Evolutionary conservation across 64 coral and sea anemone species (phyloP).

Genomic region (Trachythela sp.): DNA sequence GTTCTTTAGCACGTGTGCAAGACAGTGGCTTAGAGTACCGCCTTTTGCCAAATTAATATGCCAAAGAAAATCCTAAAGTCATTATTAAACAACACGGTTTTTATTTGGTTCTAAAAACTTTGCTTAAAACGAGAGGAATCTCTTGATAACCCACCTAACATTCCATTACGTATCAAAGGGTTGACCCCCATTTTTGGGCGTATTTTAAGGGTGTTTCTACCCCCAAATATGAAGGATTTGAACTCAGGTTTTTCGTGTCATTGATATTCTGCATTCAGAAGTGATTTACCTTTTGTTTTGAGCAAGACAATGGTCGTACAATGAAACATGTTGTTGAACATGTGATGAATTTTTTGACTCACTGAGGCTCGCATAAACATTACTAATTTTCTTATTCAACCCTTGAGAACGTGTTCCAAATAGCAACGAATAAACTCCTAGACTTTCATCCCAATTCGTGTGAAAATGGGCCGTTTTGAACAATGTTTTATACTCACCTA

Average conservation of each 20-base stretch:
- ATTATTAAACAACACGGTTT: neutral
- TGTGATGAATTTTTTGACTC: neutral
- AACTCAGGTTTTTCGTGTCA: neutral
- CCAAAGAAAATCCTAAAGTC: neutral
- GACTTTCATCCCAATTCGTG: neutral
- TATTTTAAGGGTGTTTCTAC: neutral
- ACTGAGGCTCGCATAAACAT: neutral
- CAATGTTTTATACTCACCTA: neutral
- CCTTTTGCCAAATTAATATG: neutral
- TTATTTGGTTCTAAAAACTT: neutral
- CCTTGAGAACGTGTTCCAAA: neutral
- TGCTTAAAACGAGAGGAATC: neutral
- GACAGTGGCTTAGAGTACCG: neutral
- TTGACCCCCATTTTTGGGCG: neutral
- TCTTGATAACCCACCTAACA: neutral
- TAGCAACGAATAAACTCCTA: neutral
- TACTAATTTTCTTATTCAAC: neutral
- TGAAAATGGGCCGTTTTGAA: neutral
- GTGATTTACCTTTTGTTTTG: conserved; percentile 18
- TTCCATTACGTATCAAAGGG: neutral
- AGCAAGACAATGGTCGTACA: conserved; percentile 5
- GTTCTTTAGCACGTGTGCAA: neutral
- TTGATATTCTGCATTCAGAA: neutral
- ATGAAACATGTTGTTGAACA: neutral
- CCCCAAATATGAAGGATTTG: neutral